Evolutionary conservation across 1,140 invertebrate genomes (phyloP).

Genomic region (Meloidogyne exigua): DNA sequence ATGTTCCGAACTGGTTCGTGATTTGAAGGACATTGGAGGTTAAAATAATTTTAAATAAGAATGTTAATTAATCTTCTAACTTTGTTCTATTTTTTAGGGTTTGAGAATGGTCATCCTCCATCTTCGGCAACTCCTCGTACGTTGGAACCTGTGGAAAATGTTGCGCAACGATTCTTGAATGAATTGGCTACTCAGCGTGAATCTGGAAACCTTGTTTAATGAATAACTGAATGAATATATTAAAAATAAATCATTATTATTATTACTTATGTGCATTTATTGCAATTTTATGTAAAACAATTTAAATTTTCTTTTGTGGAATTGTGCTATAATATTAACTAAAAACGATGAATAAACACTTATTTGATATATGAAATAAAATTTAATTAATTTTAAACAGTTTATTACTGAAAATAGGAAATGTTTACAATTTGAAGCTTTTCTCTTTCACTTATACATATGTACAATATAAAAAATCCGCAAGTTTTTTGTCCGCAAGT

Average conservation of each 20-base stretch:
- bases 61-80: background rate
- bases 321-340: background rate
- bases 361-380: background rate
- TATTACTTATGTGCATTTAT: background rate
- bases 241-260: background rate
- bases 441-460: too few species aligned
- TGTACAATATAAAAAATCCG: too few species aligned
- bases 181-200: background rate
- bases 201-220: background rate
- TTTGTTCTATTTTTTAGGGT: slow-evolving; percentile 11
- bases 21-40: slow-evolving; percentile 25
- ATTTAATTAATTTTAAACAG: too few species aligned
- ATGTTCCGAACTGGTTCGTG: slow-evolving; percentile 19
- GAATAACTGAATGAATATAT: background rate
- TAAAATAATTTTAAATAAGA: background rate
- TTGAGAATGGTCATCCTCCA: slow-evolving; percentile 1
- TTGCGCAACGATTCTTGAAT: slow-evolving; percentile 14
- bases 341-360: background rate
- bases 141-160: slow-evolving; percentile 15
- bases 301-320: background rate
- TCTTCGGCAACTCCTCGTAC: slow-evolving; percentile 12
- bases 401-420: too few species aligned
- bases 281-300: slow-evolving; percentile 1
- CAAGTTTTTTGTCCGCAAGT: too few species aligned
- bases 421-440: too few species aligned